Evolutionary conservation across 2,888 invertebrate species (phyloP), one percentile per base, ranked within the genome.

Genomic region (Amblyjoppa proteus): DNA sequence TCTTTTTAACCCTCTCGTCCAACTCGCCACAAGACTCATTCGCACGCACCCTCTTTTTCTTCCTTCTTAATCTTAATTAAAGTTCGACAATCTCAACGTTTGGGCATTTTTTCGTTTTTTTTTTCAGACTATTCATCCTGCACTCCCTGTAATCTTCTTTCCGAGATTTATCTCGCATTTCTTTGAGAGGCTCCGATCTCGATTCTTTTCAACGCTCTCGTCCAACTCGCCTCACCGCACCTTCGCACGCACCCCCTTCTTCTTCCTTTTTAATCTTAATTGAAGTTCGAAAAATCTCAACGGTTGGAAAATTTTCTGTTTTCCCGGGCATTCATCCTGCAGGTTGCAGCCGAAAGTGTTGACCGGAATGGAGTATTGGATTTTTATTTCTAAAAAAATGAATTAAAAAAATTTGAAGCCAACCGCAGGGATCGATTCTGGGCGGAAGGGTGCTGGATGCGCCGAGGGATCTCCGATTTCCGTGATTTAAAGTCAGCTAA

Each of bases 111-210:
- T 56, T 49, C 45, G 71, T 79, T 64, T 45, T 53, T 45, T 53
- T 16, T 58, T 25, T 53, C 41, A 66, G 25, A 49, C 49, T n/a
- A 25, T 66, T 11, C 41, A 73, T 61, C 71, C 38, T 41, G 56
- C n/a, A 11, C 34, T 45, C 45, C 1, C 73, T 83, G 49, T n/a
- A 69, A 77, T 78, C 41, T 81, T 71, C 68, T 77, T 53, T 25
- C n/a, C 41, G 56, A 64, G 81, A 78, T 81, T 81, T 45, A 74
- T 77, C 73, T 31, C 64, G 31, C 77, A 56, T 28, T 25, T 84
- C 77, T 84, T 81, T 53, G 71, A 61, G 69, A 64, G 53, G 5
- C 76, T 56, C 0, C 45, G 45, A 45, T 68, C 58, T 70, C 66
- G 74, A 81, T 82, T 74, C 70, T 20, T 9, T 56, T 61, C 56